These are phyloP conservation scores for Halotydeus destructor DNA, from an alignment of 1,140 invertebrate genomes.

Conservation along the genomic window DNA sequence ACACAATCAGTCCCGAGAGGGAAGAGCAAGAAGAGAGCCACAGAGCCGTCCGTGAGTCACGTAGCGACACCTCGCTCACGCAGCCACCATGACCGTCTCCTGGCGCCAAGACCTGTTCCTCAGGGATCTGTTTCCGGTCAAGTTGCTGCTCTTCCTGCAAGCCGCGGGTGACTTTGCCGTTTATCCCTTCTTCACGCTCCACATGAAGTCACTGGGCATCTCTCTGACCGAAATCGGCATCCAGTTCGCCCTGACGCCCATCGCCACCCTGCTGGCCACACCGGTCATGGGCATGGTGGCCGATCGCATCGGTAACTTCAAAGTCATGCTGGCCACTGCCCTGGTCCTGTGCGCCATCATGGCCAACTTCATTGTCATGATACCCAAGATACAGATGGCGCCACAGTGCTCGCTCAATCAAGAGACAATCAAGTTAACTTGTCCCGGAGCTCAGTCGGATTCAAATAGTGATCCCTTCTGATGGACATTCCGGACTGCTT, in stretches of 20 bases:
- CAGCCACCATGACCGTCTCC: too few relatives aligned
- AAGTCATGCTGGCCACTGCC: constrained; percentile 43
- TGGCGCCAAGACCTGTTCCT: neutral
- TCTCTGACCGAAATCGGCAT: constrained; percentile 36
- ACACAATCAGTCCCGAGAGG: too few relatives aligned
- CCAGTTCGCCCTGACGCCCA: constrained; percentile 54
- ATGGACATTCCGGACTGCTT: too few relatives aligned
- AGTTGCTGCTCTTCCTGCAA: neutral
- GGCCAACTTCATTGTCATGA: constrained; percentile 35
- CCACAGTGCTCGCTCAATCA: neutral
- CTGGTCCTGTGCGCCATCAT: constrained; percentile 40
- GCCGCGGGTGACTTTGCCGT: constrained; percentile 9
- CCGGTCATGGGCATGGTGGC: constrained; percentile 51
- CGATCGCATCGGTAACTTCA: constrained; percentile 56
- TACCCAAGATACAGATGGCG: constrained; percentile 5
- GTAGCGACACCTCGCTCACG: too few relatives aligned
- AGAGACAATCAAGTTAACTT: neutral
- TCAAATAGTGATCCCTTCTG: too few relatives aligned
- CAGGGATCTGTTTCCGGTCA: neutral
- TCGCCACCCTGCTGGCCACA: constrained; percentile 41
- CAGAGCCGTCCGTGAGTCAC: too few relatives aligned
- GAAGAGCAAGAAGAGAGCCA: too few relatives aligned
- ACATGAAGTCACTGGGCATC: constrained; percentile 44
- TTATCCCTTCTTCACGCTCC: constrained; percentile 51
- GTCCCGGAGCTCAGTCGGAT: too few relatives aligned